Percentiles rank a stretch among this genome's conserved stretches.
Conservation (phyloP, 2,113 vertebrate genomes). For the Anthoscopus minutus region DNA sequence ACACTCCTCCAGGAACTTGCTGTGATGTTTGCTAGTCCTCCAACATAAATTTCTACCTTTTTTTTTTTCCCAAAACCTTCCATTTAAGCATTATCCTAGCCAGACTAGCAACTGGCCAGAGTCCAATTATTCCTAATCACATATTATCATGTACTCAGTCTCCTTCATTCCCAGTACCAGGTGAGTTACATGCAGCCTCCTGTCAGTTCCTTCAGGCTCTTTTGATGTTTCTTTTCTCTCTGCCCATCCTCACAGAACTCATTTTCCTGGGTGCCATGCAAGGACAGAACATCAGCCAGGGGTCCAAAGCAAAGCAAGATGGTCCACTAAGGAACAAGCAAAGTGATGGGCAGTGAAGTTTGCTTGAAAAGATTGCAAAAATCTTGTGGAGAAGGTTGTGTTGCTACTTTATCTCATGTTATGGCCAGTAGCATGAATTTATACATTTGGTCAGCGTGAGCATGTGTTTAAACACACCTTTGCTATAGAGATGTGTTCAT, state of each 20-base stretch:
- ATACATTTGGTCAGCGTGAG: background rate
- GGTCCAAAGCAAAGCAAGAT: background rate
- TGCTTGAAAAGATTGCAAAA: background rate
- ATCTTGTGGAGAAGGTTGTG: background rate
- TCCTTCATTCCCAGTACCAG: background rate
- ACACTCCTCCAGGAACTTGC: background rate
- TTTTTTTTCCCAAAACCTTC: background rate
- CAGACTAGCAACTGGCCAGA: background rate
- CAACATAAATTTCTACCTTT: background rate
- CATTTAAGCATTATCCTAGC: background rate
- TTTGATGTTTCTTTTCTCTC: background rate
- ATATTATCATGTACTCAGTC: rapidly evolving
- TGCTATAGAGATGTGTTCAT: background rate
- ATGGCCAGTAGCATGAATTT: background rate
- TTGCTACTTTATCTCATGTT: background rate
- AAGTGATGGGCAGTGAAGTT: background rate
- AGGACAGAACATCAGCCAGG: background rate
- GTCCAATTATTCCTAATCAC: background rate
- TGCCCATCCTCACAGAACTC: background rate
- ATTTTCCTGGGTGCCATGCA: background rate
- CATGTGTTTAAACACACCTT: background rate
- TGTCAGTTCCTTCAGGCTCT: background rate
- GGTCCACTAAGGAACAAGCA: background rate
- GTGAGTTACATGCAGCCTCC: background rate
- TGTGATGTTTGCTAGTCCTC: background rate